Base-by-base conservation (phyloP, 2,797 vertebrate genomes). In the Apogon hyalosoma region DNA sequence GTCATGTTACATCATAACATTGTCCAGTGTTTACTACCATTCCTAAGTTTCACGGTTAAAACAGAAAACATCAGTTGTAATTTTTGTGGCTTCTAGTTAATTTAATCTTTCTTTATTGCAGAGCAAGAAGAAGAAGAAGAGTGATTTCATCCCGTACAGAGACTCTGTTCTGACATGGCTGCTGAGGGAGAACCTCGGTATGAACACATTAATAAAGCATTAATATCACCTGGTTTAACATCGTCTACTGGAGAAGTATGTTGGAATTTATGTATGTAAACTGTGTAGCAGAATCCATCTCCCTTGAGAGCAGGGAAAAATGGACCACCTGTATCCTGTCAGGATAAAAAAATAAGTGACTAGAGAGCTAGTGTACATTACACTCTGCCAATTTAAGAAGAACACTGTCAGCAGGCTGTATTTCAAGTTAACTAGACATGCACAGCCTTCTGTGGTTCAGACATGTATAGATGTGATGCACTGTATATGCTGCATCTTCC, bases 41-140 rank as follows among this genome's bases (percentile, higher is more conserved):
- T n/a, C 19, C 41, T 71, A 43, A 76, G 64, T 60, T 45, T 52
- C 53, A 45, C 39, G 13, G 24, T 28, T 56, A 11, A 42, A 28
- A 28, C 6, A 28, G 24, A 28, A 28, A 28, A 28, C 24, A 28
- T 28, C 24, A 4, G 24, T 28, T 28, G 24, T 28, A 28, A 6
- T 28, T 28, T 28, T 28, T 28, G 19, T 21, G 19, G 19, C 6
- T 6, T 28, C 24, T 28, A 6, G 4, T 28, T 28, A 28, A 28
- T 5, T 28, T 28, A 28, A 28, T 28, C 24, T 28, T 18, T 31
- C 16, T 82, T 74, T 69, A 11, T 67, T 3, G 7, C 88, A 99
- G 98, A 99, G 99, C 89, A 99, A 99, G 88, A 99, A 99, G 80
- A 99, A 99, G 92, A 99, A 99, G 88, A 99, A 99, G 86, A 96